Base-by-base conservation (phyloP, 2,797 vertebrate genomes). In the Cercopithecus hamlyni region DNA sequence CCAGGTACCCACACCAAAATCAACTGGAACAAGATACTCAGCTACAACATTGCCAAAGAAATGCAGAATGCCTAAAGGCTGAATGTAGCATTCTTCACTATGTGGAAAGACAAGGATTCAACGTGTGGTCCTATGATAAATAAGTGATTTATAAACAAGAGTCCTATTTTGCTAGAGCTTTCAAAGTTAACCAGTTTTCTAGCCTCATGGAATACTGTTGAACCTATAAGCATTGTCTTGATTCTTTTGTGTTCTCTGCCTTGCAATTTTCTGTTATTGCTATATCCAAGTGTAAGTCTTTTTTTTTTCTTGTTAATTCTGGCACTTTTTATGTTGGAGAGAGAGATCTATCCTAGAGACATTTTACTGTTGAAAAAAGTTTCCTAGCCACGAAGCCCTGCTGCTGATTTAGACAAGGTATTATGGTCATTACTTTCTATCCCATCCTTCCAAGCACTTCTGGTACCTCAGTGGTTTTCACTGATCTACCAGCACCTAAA, bases 171-270 rank as follows among this genome's bases (percentile, higher is more conserved):
- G 52, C 52, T 55, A 22, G 52, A 20, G 2, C 52, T 55, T 55
- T 55, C 20, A 55, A 8, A 55, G 19, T 55, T 55, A 55, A 55
- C 19, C 52, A 22, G 52, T 55, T 55, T 55, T 55, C 52, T 55
- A 55, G 20, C 52, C 52, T 52, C 52, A 52, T 52, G 52, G 52
- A 52, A 52, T 52, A 52, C 52, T 52, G 19, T 52, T 52, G 52
- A 52, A 52, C 52, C 19, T 52, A 20, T 20, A 52, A 52, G 52
- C 52, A 52, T 30, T 99, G 99, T 77, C 98, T 96, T 96, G 98
- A 97, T 98, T 96, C 98, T 92, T 98, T 98, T 98, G 96, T 99
- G 98, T 98, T 97, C 97, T 96, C 92, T 98, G 96, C 97, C 82
- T 33, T 97, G 67, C 97, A 97, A 98, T 89, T 97, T 97, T 97